Percentiles rank a stretch among this genome's conserved stretches.
Evolutionary conservation across 2,797 vertebrate species (phyloP).

Genomic region (Philypnodon macrostomus): DNA sequence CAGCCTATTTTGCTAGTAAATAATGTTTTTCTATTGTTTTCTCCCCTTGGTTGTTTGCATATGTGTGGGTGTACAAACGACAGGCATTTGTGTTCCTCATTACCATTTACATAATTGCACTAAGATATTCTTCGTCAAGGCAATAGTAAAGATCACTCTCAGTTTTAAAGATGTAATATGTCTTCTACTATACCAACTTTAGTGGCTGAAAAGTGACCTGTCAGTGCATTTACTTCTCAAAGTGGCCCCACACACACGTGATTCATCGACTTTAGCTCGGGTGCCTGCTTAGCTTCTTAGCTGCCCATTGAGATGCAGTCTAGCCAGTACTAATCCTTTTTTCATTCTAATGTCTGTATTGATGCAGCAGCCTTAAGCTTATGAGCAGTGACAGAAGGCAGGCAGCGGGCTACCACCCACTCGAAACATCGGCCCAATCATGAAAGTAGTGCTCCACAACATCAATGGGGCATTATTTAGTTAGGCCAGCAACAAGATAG

Average conservation of each 20-base stretch:
- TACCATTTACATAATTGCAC: constrained; percentile 13
- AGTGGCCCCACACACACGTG: constrained; percentile 30
- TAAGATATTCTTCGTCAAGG: constrained; percentile 7
- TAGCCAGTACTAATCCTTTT: constrained; percentile 60
- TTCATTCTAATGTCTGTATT: constrained; percentile 65
- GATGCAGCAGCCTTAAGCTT: constrained; percentile 57
- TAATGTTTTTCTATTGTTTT: constrained; percentile 14
- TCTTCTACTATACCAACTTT: constrained; percentile 4
- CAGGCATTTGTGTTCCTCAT: constrained; percentile 7
- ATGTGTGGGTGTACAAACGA: constrained; percentile 15
- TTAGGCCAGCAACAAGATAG: not conserved
- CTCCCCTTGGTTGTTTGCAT: constrained; percentile 20
- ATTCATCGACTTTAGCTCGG: constrained; percentile 56
- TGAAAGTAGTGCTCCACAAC: constrained; percentile 17
- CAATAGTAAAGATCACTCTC: not conserved
- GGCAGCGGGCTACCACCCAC: constrained; percentile 27
- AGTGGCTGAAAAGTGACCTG: constrained; percentile 12
- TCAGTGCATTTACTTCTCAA: constrained; percentile 14
- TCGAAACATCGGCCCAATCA: constrained; percentile 15
- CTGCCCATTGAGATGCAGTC: constrained; percentile 57
- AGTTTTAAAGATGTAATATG: constrained; percentile 4
- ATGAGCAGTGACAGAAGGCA: constrained; percentile 50
- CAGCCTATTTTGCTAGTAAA: constrained; percentile 31
- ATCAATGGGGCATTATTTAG: constrained; percentile 10
- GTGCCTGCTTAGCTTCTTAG: constrained; percentile 50